phyloP scores from a whole-genome alignment of 1,140 invertebrate genomes.

The Geopemphigus sp. region DNA sequence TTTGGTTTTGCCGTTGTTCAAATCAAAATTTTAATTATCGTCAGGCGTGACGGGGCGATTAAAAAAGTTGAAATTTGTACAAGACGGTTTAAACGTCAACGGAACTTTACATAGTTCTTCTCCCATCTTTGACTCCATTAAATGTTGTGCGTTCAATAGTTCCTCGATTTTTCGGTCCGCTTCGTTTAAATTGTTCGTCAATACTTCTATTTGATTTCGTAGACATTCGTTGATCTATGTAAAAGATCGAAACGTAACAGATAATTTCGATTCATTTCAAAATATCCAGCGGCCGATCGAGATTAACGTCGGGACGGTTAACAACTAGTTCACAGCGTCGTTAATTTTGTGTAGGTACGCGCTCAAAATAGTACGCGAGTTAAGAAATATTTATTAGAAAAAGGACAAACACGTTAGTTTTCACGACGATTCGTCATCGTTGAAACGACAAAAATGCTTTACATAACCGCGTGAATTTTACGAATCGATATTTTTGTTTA shows the following conservation, averaged over 20 bases:
- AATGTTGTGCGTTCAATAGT: not conserved
- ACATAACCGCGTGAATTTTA: too few species aligned
- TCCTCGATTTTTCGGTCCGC: not conserved
- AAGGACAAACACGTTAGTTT: too few species aligned
- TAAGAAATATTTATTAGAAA: too few species aligned
- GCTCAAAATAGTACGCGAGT: too few species aligned
- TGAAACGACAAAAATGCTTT: too few species aligned
- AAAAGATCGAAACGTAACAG: too few species aligned
- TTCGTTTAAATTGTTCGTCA: constrained; percentile 17
- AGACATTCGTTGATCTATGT: constrained; percentile 3
- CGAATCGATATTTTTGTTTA: too few species aligned
- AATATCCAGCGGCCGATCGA: not conserved
- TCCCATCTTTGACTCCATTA: not conserved
- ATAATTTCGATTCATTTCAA: not conserved
- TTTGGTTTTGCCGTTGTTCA: not conserved
- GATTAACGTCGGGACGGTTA: too few species aligned
- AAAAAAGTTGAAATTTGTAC: not conserved
- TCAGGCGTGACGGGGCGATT: not conserved
- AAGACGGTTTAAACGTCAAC: not conserved
- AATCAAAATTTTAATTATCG: not conserved
- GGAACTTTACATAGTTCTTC: not conserved
- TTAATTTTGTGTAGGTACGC: too few species aligned
- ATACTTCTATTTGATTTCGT: not conserved
- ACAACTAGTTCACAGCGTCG: too few species aligned
- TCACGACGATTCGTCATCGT: too few species aligned